A percentile compares a stretch with the other conserved stretches of the same genome.
phyloP scores from a whole-genome alignment of 2,113 vertebrate species.

The Fregata magnificens region DNA sequence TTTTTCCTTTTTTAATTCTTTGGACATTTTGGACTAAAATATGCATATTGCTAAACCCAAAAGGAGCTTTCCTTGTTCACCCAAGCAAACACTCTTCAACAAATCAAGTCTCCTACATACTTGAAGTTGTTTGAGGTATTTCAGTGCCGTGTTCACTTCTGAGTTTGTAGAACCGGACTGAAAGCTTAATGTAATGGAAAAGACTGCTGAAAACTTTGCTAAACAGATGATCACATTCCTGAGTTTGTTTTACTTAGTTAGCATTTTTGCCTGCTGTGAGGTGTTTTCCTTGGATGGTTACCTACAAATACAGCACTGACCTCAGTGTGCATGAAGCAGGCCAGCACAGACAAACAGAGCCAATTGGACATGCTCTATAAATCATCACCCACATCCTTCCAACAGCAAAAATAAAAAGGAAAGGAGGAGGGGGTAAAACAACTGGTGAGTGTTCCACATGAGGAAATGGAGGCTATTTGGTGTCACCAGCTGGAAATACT shows the following conservation, averaged over 20 bases:
- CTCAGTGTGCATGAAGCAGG: conserved; percentile 52
- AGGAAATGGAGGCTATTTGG: conserved; percentile 74
- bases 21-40: background rate
- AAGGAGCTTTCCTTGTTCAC: background rate
- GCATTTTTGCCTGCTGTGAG: conserved; percentile 66
- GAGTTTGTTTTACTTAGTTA: conserved; percentile 71
- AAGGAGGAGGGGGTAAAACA: conserved; percentile 40
- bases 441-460: conserved; percentile 68
- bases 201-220: conserved; percentile 58
- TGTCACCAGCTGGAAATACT: conserved; percentile 85
- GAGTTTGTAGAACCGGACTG: background rate
- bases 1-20: background rate
- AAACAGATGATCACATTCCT: conserved; percentile 67
- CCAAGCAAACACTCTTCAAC: background rate
- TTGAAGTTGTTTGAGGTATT: background rate
- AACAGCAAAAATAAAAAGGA: conserved; percentile 69
- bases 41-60: background rate
- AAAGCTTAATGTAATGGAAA: conserved; percentile 8
- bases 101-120: background rate
- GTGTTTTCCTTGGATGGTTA: conserved; percentile 77
- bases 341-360: conserved; percentile 70
- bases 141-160: background rate
- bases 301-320: conserved; percentile 67
- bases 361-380: conserved; percentile 77
- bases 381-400: conserved; percentile 78